These are phyloP conservation scores for Clistopyga incitator DNA, from an alignment of 2,888 invertebrate genomes.

Conservation along the genomic window DNA sequence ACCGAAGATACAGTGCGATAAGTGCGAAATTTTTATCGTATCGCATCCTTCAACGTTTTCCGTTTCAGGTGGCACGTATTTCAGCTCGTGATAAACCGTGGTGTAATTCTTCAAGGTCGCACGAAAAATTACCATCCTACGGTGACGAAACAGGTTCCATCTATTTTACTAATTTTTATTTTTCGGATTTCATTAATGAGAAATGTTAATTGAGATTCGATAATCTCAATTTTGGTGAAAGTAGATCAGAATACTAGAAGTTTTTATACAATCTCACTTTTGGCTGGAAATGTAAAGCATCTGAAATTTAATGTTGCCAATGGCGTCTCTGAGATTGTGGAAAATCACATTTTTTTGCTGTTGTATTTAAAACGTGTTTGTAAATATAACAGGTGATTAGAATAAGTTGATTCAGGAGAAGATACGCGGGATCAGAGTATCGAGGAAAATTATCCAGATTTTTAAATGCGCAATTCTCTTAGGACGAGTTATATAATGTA, in stretches of 20 bases:
- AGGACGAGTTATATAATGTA: constrained; percentile 28
- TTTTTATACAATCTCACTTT: neutral
- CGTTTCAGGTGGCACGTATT: constrained; percentile 30
- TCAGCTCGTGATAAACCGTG: neutral
- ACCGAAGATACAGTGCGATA: neutral
- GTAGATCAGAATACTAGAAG: neutral
- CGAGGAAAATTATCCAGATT: neutral
- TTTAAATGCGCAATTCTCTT: neutral
- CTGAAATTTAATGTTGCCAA: neutral
- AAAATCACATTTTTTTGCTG: too few relatives aligned
- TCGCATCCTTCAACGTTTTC: neutral
- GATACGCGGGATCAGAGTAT: neutral
- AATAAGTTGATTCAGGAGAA: neutral
- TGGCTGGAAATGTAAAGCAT: neutral
- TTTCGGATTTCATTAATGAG: neutral
- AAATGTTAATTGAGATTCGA: too few relatives aligned
- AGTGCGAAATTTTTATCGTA: neutral
- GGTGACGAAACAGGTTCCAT: constrained; percentile 43
- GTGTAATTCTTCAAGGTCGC: neutral
- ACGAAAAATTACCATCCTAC: constrained; percentile 38
- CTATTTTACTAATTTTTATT: constrained; percentile 6
- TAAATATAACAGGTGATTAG: neutral
- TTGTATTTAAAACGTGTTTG: neutral
- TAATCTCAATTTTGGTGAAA: too few relatives aligned
- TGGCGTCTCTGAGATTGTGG: too few relatives aligned